Conservation (phyloP, 2,888 invertebrate genomes). For the Malthinus flaveolus region DNA sequence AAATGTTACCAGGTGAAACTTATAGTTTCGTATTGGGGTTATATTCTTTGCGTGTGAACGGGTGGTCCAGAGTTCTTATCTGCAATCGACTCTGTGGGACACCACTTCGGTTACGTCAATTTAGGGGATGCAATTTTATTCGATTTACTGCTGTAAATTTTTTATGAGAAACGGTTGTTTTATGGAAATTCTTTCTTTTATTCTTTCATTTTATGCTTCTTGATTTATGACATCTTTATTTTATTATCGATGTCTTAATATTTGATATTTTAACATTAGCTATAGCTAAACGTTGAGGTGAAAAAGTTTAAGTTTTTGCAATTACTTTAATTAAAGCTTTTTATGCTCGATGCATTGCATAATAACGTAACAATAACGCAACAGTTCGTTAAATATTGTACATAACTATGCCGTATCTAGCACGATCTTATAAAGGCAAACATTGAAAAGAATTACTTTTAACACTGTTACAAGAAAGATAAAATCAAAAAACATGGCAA, state of each 20-base stretch:
- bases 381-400: conserved; percentile 3
- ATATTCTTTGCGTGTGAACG: conserved; percentile 30
- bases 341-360: too few species aligned
- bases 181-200: conserved; percentile 20
- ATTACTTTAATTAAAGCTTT: too few species aligned
- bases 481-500: conserved; percentile 23
- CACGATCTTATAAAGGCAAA: conserved; percentile 21
- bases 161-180: conserved; percentile 26
- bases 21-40: conserved; percentile 21
- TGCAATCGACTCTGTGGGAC: conserved; percentile 28
- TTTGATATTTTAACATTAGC: too few species aligned
- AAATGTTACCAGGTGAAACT: conserved; percentile 25
- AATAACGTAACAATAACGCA: too few species aligned
- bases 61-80: conserved; percentile 29
- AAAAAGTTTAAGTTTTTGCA: too few species aligned
- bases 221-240: too few species aligned
- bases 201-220: too few species aligned
- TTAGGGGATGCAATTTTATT: conserved; percentile 31
- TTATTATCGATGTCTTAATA: too few species aligned
- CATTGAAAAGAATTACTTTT: conserved; percentile 20
- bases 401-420: conserved; percentile 16
- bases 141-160: conserved; percentile 20
- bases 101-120: conserved; percentile 31
- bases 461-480: conserved; percentile 14
- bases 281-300: too few species aligned